phyloP scores from a whole-genome alignment of 2,888 invertebrate genomes.

The Folsomia candida region DNA sequence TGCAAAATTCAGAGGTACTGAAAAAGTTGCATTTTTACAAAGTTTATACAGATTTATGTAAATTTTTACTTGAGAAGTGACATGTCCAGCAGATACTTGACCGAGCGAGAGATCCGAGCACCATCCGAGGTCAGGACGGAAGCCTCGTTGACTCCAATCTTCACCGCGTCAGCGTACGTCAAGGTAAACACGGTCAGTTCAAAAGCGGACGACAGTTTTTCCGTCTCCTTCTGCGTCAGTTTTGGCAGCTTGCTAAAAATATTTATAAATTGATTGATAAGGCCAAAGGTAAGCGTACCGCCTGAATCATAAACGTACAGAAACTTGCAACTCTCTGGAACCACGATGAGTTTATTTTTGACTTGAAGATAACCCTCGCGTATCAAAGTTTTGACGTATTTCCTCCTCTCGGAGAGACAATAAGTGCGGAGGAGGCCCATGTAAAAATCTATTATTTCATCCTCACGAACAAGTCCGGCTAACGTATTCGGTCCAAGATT shows the following conservation, averaged over 20 bases:
- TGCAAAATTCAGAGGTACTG: no score
- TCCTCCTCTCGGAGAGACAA: neutral
- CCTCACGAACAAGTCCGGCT: neutral
- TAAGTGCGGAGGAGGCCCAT: conserved; percentile 9
- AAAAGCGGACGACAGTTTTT: conserved; percentile 7
- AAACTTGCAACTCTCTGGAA: neutral
- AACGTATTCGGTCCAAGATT: neutral
- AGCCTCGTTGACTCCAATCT: no score
- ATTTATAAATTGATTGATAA: neutral
- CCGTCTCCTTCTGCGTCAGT: conserved; percentile 9
- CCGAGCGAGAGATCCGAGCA: neutral
- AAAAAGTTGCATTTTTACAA: no score
- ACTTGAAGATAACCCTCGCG: neutral
- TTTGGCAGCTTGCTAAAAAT: conserved; percentile 2
- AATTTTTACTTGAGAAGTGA: neutral
- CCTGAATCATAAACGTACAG: conserved; percentile 1
- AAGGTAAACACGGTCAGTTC: conserved; percentile 4
- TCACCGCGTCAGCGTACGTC: neutral
- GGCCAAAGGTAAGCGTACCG: neutral
- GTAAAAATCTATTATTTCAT: conserved; percentile 1
- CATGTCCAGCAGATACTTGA: conserved; percentile 1
- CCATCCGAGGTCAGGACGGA: neutral
- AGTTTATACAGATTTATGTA: no score
- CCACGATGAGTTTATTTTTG: neutral
- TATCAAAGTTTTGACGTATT: neutral